Evolutionary conservation across 2,888 invertebrate species (phyloP).

Genomic region (Fragum sueziense): DNA sequence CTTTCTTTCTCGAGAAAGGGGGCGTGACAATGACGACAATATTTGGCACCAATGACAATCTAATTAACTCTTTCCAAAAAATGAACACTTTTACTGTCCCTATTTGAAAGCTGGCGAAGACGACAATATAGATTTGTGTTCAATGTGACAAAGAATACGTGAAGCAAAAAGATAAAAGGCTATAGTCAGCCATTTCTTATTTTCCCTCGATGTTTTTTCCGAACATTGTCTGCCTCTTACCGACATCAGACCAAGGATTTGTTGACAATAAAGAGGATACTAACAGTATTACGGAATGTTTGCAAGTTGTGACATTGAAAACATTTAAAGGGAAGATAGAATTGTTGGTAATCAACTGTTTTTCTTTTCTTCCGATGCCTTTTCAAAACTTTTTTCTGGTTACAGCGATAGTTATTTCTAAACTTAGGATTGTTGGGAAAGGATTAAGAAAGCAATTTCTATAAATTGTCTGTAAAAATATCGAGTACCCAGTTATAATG

Average conservation of each 20-base stretch:
- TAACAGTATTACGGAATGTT: background rate
- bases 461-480: conserved; percentile 8
- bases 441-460: conserved; percentile 4
- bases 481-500: conserved; percentile 4
- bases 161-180: background rate
- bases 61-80: no score
- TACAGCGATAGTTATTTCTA: background rate
- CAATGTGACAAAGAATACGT: no score
- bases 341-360: background rate
- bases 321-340: background rate
- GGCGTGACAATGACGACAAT: background rate
- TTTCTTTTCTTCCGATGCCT: background rate
- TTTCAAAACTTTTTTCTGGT: background rate
- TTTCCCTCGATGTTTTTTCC: background rate
- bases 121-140: no score
- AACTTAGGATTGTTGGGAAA: background rate
- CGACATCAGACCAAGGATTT: no score
- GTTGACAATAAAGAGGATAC: no score
- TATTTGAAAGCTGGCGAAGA: no score
- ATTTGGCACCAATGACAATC: background rate
- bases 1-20: background rate
- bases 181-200: background rate
- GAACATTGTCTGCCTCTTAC: no score
- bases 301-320: background rate
- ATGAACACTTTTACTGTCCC: no score